Conservation (phyloP, 2,888 invertebrate species). For the Cyclophora albipunctata region DNA sequence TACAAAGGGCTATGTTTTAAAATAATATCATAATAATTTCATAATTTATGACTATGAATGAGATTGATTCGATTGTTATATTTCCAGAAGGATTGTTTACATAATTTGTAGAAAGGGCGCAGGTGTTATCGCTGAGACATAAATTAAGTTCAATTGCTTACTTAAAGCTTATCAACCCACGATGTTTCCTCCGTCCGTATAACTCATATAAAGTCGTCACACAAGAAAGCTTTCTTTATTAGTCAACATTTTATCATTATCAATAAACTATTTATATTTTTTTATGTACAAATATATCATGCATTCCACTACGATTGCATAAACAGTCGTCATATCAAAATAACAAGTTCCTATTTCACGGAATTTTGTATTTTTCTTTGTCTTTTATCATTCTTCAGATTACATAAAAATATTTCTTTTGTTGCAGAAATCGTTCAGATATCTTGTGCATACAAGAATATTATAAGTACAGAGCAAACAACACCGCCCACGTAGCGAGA, state of each 20-base stretch:
- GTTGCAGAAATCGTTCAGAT: slow-evolving; percentile 68
- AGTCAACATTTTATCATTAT: background rate
- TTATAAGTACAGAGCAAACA: slow-evolving; percentile 61
- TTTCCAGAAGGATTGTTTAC: no score
- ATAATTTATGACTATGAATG: no score
- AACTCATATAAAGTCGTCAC: no score
- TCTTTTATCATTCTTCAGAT: slow-evolving; percentile 22
- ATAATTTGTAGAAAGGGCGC: slow-evolving; percentile 44
- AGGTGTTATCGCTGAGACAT: slow-evolving; percentile 45
- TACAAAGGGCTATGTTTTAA: no score
- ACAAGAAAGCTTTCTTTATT: no score
- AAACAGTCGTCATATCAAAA: no score
- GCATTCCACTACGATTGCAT: no score
- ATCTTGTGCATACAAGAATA: slow-evolving; percentile 67
- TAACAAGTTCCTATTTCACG: no score
- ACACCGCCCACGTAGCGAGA: slow-evolving; percentile 58
- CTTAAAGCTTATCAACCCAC: slow-evolving; percentile 28
- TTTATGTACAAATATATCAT: no score
- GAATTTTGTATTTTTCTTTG: slow-evolving; percentile 3
- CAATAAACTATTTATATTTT: background rate
- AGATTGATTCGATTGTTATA: no score
- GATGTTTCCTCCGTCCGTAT: slow-evolving; percentile 17
- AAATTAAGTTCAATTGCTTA: slow-evolving; percentile 30
- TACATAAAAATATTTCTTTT: slow-evolving; percentile 41
- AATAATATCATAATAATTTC: no score